phyloP scores from a whole-genome alignment of 2,888 invertebrate genomes.

The Aleiodes testaceus region DNA sequence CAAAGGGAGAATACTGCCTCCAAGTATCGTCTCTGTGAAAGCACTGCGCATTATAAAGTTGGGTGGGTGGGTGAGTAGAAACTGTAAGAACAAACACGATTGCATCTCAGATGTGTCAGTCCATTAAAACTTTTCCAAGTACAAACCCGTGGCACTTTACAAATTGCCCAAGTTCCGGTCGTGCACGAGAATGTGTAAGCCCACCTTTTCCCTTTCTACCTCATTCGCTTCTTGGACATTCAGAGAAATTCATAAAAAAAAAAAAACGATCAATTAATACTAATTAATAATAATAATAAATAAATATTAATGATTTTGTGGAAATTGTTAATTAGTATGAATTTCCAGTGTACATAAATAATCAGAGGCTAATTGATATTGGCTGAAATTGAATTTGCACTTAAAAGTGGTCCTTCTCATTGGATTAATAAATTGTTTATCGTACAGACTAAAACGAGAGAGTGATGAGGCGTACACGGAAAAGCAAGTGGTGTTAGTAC shows the following conservation, averaged over 20 bases:
- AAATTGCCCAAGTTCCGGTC: conserved; percentile 48
- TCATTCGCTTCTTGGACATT: conserved; percentile 7
- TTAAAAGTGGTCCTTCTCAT: conserved; percentile 1
- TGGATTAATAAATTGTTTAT: conserved; percentile 41
- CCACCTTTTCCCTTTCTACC: conserved; percentile 26
- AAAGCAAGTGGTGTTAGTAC: conserved; percentile 13
- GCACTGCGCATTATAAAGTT: conserved; percentile 29
- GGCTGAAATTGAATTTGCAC: conserved; percentile 4
- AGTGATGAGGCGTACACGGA: background rate
- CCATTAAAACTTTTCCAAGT: conserved; percentile 65
- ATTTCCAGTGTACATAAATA: background rate
- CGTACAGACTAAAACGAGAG: conserved; percentile 20
- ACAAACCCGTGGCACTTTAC: conserved; percentile 54
- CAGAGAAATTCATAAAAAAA: background rate
- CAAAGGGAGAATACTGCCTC: background rate
- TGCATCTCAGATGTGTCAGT: conserved; percentile 58
- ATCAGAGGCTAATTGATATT: background rate
- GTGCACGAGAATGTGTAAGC: conserved; percentile 33
- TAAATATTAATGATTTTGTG: background rate
- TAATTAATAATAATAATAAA: conserved; percentile 26
- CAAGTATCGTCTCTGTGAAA: background rate
- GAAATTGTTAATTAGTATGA: background rate
- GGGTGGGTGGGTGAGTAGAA: conserved; percentile 11
- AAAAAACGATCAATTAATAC: conserved; percentile 12
- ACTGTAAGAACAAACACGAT: conserved; percentile 43